Percentiles rank a stretch among this genome's conserved stretches.
Conservation (phyloP, 2,888 invertebrate species). For the Anorthoa munda region DNA sequence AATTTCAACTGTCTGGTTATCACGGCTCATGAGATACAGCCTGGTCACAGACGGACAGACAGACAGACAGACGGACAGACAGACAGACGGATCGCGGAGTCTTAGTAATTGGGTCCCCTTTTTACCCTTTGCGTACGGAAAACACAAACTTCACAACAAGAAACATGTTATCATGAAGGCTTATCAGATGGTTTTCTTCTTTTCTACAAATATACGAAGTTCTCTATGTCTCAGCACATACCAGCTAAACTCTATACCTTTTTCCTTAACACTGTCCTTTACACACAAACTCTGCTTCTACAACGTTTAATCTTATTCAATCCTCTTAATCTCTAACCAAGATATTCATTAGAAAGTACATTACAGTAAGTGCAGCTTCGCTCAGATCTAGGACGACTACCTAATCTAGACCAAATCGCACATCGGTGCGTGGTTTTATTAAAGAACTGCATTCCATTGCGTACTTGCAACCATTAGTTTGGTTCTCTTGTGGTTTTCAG, state of each 20-base stretch:
- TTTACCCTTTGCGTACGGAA: too few species aligned
- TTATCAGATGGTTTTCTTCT: too few species aligned
- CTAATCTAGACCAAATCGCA: conserved; percentile 51
- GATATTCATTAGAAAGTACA: conserved; percentile 63
- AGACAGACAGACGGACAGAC: too few species aligned
- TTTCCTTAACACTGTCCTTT: not conserved
- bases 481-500: not conserved
- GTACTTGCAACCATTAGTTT: not conserved
- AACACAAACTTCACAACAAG: too few species aligned
- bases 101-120: too few species aligned
- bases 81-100: too few species aligned
- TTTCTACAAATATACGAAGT: too few species aligned
- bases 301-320: conserved; percentile 23
- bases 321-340: conserved; percentile 29
- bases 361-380: conserved; percentile 48
- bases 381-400: conserved; percentile 56
- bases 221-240: not conserved
- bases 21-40: too few species aligned
- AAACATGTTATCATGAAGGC: too few species aligned
- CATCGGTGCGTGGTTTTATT: conserved; percentile 32
- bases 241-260: too few species aligned
- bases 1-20: too few species aligned
- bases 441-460: conserved; percentile 32
- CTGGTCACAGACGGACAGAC: too few species aligned
- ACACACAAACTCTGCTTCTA: not conserved